Conservation (phyloP, 2,888 invertebrate genomes). For the Brachypalpus laphriformis region DNA sequence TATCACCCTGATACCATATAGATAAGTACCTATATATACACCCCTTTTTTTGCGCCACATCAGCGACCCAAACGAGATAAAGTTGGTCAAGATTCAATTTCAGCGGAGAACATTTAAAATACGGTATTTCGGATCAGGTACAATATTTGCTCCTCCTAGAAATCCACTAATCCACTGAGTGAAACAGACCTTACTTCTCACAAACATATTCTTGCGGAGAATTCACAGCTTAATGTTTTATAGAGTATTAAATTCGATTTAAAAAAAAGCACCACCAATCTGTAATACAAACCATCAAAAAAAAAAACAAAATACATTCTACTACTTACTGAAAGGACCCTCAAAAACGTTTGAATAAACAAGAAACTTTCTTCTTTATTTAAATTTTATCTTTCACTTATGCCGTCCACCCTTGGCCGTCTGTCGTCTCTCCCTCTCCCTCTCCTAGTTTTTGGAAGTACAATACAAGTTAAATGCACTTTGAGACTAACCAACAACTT, state of each 20-base stretch:
- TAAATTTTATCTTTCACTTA: slow-evolving; percentile 50
- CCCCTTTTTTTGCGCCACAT: too few relatives aligned
- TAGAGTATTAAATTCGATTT: neutral
- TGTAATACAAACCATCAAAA: neutral
- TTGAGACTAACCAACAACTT: slow-evolving; percentile 12
- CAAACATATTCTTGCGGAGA: too few relatives aligned
- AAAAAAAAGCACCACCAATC: neutral
- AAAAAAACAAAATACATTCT: neutral
- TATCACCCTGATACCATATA: too few relatives aligned
- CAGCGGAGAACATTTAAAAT: too few relatives aligned
- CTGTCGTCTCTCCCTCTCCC: neutral
- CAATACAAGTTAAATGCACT: slow-evolving; percentile 57
- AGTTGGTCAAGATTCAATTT: too few relatives aligned
- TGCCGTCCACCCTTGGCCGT: neutral
- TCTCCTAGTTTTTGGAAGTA: neutral
- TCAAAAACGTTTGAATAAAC: slow-evolving; percentile 34
- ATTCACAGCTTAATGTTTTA: too few relatives aligned
- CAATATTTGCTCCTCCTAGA: too few relatives aligned
- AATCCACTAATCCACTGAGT: too few relatives aligned
- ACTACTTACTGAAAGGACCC: neutral
- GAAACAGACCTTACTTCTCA: too few relatives aligned
- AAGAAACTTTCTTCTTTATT: slow-evolving; percentile 41
- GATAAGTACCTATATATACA: too few relatives aligned
- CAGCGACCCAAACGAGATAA: too few relatives aligned
- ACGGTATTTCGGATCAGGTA: too few relatives aligned